These are phyloP conservation scores for Pandemis heparana DNA, from an alignment of 2,888 invertebrate genomes.

Conservation along the genomic window DNA sequence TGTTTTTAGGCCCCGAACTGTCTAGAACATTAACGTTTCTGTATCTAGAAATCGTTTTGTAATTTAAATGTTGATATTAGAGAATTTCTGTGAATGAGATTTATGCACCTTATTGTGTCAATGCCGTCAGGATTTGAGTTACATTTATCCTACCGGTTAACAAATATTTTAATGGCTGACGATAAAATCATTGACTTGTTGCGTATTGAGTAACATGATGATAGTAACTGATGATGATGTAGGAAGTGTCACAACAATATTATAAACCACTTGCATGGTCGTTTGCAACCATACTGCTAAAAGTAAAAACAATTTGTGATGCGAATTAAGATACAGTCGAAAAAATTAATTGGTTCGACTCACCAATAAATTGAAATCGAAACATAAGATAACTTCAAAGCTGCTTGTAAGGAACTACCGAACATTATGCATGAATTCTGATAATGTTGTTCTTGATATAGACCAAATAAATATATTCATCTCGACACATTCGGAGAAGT, in stretches of 20 bases:
- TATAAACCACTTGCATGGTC: no score
- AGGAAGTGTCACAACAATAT: no score
- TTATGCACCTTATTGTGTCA: background rate
- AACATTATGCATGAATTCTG: conserved; percentile 34
- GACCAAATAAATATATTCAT: conserved; percentile 23
- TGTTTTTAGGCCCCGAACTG: conserved; percentile 33
- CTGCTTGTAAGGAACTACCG: conserved; percentile 26
- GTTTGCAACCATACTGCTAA: background rate
- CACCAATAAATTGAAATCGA: conserved; percentile 21
- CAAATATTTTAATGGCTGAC: background rate
- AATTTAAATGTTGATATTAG: conserved; percentile 7
- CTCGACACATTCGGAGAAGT: conserved; percentile 32
- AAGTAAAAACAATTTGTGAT: conserved; percentile 16
- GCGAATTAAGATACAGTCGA: conserved; percentile 17
- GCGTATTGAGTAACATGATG: background rate
- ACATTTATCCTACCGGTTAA: background rate
- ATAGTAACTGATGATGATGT: no score
- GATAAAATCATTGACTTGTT: background rate
- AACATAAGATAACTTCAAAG: conserved; percentile 21
- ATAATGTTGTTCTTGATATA: conserved; percentile 37
- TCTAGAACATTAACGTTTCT: conserved; percentile 28
- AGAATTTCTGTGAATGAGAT: background rate
- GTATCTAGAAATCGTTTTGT: conserved; percentile 23
- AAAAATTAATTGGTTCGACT: conserved; percentile 6
- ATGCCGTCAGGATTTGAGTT: background rate